A percentile compares a stretch with the other conserved stretches of the same genome.
Conservation (phyloP, 2,113 vertebrate species). For the Bos indicus region DNA sequence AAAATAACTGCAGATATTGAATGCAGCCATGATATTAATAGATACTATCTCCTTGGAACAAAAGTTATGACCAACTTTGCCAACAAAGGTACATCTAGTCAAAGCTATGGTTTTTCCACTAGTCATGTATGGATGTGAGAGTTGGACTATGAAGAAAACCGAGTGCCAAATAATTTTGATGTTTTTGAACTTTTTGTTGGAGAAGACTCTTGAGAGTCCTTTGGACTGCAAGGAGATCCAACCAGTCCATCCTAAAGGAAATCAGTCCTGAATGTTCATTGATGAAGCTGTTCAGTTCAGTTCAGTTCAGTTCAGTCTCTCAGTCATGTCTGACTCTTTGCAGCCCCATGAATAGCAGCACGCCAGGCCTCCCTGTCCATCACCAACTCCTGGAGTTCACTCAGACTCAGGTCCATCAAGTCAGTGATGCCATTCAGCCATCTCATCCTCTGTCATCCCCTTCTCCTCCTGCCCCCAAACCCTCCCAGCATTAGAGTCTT, state of each 20-base stretch:
- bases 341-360: no score
- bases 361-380: no score
- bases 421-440: no score
- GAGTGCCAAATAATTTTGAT: neutral
- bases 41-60: neutral
- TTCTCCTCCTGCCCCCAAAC: no score
- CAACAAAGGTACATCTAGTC: neutral
- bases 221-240: neutral
- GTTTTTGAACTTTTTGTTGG: neutral
- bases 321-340: fast-evolving
- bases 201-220: neutral
- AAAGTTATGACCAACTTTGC: neutral
- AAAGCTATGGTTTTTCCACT: fast-evolving
- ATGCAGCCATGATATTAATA: neutral
- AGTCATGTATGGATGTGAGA: neutral
- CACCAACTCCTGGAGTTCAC: no score
- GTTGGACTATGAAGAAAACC: neutral
- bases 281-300: neutral
- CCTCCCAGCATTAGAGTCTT: no score
- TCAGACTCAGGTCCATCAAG: no score
- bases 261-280: neutral
- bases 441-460: no score
- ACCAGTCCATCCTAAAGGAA: neutral
- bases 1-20: neutral
- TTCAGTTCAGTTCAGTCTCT: no score